Conservation (phyloP, 2,888 invertebrate genomes). For the Acronicta psi region DNA sequence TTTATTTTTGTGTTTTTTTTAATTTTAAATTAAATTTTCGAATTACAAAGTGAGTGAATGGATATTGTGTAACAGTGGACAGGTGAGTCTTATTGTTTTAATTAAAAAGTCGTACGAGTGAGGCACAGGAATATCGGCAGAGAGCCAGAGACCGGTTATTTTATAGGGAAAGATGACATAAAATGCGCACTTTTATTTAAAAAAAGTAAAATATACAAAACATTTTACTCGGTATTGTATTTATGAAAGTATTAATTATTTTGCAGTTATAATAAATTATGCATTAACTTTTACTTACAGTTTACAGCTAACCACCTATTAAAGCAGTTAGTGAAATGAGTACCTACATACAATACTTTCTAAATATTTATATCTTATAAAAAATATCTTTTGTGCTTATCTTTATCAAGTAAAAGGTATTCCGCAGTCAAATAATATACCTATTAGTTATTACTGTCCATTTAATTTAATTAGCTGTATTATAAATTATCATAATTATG, state of each 20-base stretch:
- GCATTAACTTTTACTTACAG: background rate
- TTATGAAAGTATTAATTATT: too few species aligned
- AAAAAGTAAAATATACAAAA: background rate
- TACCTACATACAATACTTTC: background rate
- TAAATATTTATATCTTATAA: background rate
- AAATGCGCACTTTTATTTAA: slow-evolving; percentile 10
- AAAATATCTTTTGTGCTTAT: too few species aligned
- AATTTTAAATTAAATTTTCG: slow-evolving; percentile 13
- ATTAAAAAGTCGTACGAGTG: slow-evolving; percentile 40
- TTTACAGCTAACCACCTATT: background rate
- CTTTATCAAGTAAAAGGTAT: too few species aligned
- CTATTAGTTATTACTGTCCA: too few species aligned
- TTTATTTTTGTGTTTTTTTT: slow-evolving; percentile 20
- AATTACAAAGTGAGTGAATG: slow-evolving; percentile 46
- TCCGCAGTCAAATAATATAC: too few species aligned
- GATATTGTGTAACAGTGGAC: slow-evolving; percentile 54
- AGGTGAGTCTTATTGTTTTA: slow-evolving; percentile 51
- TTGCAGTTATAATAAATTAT: background rate
- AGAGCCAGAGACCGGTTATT: slow-evolving; percentile 41
- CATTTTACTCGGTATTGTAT: background rate
- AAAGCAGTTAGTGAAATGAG: background rate
- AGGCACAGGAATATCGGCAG: slow-evolving; percentile 34
- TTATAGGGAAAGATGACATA: slow-evolving; percentile 18
- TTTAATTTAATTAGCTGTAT: too few species aligned
- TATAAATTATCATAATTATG: too few species aligned